phyloP scores from a whole-genome alignment of 2,113 vertebrate species.

The Neotragus pygmaeus region DNA sequence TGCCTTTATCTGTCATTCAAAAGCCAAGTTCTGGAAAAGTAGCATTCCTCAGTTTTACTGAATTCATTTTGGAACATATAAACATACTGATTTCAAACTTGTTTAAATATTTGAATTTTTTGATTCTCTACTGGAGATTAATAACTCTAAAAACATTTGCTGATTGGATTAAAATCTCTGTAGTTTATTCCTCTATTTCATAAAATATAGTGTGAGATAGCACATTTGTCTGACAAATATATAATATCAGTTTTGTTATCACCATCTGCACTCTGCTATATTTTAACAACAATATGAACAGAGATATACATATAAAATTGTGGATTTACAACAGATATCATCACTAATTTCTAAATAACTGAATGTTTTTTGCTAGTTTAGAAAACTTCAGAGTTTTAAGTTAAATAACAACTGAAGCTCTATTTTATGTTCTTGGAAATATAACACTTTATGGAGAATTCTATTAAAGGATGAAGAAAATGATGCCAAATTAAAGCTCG shows the following conservation, averaged over 20 bases:
- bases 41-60: neutral
- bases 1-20: neutral
- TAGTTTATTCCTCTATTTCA: slow-evolving; percentile 63
- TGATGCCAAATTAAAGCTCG: neutral
- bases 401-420: slow-evolving; percentile 67
- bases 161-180: slow-evolving; percentile 60
- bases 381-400: slow-evolving; percentile 72
- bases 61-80: slow-evolving; percentile 49
- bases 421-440: slow-evolving; percentile 51
- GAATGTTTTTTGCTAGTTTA: slow-evolving; percentile 73
- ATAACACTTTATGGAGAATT: slow-evolving; percentile 39
- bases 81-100: slow-evolving; percentile 67
- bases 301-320: slow-evolving; percentile 64
- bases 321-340: slow-evolving; percentile 74
- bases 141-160: slow-evolving; percentile 52
- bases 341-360: slow-evolving; percentile 77
- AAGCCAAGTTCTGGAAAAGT: slow-evolving; percentile 17
- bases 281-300: slow-evolving; percentile 76
- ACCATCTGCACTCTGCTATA: slow-evolving; percentile 74
- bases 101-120: slow-evolving; percentile 75
- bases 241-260: slow-evolving; percentile 77
- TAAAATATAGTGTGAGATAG: slow-evolving; percentile 55
- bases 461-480: slow-evolving; percentile 50
- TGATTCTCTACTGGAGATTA: slow-evolving; percentile 60
- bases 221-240: slow-evolving; percentile 70